Evolutionary conservation across 2,113 vertebrate species (phyloP).

Genomic region (Tragulus kanchil): DNA sequence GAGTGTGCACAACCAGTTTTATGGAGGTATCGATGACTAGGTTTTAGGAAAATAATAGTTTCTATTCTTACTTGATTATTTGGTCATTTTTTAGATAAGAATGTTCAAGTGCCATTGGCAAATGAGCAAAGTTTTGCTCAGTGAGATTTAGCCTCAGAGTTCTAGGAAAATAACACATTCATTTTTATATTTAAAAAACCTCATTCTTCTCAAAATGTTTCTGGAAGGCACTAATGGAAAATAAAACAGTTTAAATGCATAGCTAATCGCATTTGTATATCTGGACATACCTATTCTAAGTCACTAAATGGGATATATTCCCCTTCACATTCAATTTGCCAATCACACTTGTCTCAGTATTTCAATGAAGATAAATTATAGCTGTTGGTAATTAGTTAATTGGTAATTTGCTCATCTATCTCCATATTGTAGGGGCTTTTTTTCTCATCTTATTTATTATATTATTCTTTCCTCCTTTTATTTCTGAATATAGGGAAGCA

Average conservation of each 20-base stretch:
- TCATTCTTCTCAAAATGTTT: not conserved
- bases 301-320: not conserved
- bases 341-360: constrained; percentile 38
- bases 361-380: constrained; percentile 71
- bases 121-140: not conserved
- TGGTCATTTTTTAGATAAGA: not conserved
- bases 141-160: not conserved
- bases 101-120: not conserved
- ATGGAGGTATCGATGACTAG: not conserved
- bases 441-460: constrained; percentile 11
- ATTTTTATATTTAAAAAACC: not conserved
- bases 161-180: not conserved
- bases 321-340: constrained; percentile 55
- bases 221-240: not conserved
- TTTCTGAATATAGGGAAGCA: constrained; percentile 13
- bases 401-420: constrained; percentile 64
- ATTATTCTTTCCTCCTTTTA: not conserved
- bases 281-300: not conserved
- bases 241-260: not conserved
- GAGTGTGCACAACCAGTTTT: not conserved
- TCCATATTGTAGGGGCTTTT: not conserved
- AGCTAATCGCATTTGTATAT: not conserved
- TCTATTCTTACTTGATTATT: not conserved
- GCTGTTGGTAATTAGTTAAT: constrained; percentile 58
- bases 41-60: not conserved